A percentile compares a stretch with the other conserved stretches of the same genome.
Evolutionary conservation across 2,888 invertebrate genomes (phyloP).

Genomic region (Alloplasta piceator): DNA sequence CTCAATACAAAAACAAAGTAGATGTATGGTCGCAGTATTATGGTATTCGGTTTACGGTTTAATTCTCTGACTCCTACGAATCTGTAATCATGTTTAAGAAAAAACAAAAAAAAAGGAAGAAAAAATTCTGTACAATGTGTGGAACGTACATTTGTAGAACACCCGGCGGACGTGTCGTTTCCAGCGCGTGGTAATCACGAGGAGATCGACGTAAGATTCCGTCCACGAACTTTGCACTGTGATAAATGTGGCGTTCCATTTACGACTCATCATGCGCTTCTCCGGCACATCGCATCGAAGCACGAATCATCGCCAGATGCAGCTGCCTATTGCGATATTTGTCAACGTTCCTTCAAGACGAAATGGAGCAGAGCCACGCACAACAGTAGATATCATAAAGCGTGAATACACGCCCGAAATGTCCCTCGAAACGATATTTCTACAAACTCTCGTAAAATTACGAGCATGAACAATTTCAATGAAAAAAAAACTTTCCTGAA

Average conservation of each 20-base stretch:
- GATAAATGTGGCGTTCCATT: conserved; percentile 73
- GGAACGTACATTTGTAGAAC: conserved; percentile 73
- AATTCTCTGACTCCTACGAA: conserved; percentile 39
- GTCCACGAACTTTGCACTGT: conserved; percentile 71
- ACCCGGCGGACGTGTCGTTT: conserved; percentile 56
- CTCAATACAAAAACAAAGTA: conserved; percentile 17
- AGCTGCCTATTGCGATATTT: conserved; percentile 75
- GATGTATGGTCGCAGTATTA: conserved; percentile 63
- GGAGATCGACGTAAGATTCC: conserved; percentile 44
- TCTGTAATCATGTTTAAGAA: conserved; percentile 8
- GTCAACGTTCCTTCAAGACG: conserved; percentile 78
- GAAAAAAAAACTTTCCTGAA: background rate
- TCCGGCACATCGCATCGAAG: conserved; percentile 77
- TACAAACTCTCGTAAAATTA: background rate
- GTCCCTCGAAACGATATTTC: background rate
- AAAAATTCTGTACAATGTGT: conserved; percentile 64
- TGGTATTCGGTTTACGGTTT: conserved; percentile 69
- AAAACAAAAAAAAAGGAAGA: conserved; percentile 10
- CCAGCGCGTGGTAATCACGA: conserved; percentile 44
- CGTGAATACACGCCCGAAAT: too few relatives aligned
- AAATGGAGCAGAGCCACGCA: conserved; percentile 80
- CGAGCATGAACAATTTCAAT: background rate
- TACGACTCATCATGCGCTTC: conserved; percentile 76
- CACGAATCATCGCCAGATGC: conserved; percentile 74
- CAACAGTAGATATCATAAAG: conserved; percentile 78